These are phyloP conservation scores for Jaculus jaculus DNA, from an alignment of 2,113 vertebrate species.

Conservation along the genomic window DNA sequence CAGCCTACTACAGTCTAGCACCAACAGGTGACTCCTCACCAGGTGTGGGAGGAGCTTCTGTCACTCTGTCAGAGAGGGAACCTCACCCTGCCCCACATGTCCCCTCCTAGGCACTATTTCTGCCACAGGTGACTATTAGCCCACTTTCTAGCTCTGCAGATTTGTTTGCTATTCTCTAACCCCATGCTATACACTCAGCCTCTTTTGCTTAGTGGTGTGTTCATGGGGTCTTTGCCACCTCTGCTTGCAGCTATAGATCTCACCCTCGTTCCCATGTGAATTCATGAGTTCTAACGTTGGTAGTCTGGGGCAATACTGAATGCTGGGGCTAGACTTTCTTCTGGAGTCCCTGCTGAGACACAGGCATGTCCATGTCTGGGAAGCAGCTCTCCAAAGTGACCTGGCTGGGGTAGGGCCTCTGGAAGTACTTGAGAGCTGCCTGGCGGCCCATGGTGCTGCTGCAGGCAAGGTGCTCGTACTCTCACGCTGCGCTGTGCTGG, in stretches of 20 bases:
- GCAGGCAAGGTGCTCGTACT: too few relatives aligned
- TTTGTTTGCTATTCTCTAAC: neutral
- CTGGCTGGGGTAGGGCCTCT: neutral
- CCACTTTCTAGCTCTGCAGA: neutral
- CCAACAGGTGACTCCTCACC: neutral
- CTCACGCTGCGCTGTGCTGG: neutral
- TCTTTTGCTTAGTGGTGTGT: neutral
- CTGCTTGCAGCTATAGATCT: neutral
- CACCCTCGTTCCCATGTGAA: neutral
- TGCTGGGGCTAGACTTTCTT: neutral
- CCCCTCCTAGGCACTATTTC: neutral
- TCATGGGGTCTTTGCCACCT: neutral
- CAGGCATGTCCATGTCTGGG: accelerated
- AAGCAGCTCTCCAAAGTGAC: neutral
- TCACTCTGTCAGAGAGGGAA: neutral
- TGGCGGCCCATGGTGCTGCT: neutral
- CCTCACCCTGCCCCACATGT: too few relatives aligned
- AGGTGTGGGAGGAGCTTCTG: neutral
- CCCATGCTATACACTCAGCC: too few relatives aligned
- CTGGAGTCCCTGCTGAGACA: neutral
- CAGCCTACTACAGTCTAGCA: neutral
- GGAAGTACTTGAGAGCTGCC: neutral
- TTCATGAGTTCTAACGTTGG: neutral
- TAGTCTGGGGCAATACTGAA: neutral
- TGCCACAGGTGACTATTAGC: neutral